These are phyloP conservation scores for Oreocharis arfaki DNA, from an alignment of 2,113 vertebrate species.

Conservation along the genomic window DNA sequence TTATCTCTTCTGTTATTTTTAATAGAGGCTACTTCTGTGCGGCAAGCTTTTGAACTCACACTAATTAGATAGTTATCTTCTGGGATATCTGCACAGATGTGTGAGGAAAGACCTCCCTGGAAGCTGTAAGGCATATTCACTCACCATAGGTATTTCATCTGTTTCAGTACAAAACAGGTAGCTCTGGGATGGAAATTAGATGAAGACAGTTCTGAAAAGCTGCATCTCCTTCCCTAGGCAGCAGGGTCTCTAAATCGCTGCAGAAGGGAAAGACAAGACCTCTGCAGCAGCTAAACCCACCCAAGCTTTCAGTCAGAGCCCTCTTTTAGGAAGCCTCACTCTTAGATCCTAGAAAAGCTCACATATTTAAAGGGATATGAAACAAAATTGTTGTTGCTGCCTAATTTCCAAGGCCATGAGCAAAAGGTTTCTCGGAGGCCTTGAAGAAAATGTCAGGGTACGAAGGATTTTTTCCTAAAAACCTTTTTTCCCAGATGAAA, in stretches of 20 bases:
- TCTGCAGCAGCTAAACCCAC: background rate
- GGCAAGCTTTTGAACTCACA: background rate
- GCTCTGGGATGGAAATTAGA: background rate
- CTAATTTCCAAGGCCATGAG: background rate
- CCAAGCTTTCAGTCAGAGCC: background rate
- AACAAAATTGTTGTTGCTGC: background rate
- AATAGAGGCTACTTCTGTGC: background rate
- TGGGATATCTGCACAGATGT: background rate
- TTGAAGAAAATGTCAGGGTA: background rate
- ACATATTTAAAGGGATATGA: background rate
- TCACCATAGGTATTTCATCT: background rate
- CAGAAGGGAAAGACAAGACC: background rate
- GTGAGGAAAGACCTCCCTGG: background rate
- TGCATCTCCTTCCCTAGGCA: background rate
- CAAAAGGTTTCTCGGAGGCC: background rate
- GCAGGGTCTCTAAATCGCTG: background rate
- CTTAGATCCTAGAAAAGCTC: background rate
- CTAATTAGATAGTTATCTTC: background rate
- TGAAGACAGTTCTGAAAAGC: background rate
- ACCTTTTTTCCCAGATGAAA: background rate
- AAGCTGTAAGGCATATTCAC: background rate
- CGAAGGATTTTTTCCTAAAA: background rate
- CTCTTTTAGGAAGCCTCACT: background rate
- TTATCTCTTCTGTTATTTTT: background rate
- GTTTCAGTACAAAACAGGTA: background rate